Evolutionary conservation across 2,113 vertebrate species (phyloP), one percentile per base, ranked within the genome.

Genomic region (Taurulus bubalis): DNA sequence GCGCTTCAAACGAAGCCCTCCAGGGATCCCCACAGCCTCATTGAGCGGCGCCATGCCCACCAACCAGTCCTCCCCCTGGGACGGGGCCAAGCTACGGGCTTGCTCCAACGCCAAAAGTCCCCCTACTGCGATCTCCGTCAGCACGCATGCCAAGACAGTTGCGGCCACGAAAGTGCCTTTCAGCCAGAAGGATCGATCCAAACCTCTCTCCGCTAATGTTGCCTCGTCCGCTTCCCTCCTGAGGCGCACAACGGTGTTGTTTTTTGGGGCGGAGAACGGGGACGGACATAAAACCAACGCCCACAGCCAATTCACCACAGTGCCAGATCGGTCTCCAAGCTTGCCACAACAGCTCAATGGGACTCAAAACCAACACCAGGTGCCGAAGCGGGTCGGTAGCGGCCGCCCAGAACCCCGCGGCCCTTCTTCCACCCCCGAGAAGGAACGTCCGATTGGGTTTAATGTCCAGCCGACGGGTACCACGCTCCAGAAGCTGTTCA

Each of bases 91-190:
- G 42, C 73, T 70, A 10, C 49, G 38, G 32, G 20, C 49, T 7
- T 72, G 59, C 47, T 79, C 82, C 24, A 58, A 3, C 2, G 84
- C 91, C n/a, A 93, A 94, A 36, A 74, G 93, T 74, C 11, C 20
- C 83, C 90, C 92, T 78, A 89, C 78, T 67, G 88, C 92, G 47
- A 18, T 49, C 20, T n/a, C 85, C 3, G 73, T 68, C 34, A 59
- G 24, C 30, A 24, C 40, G 53, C 62, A 59, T 2, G 63, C 75
- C 65, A 76, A 75, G 65, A 62, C 76, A 3, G 42, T 28, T 28
- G 28, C 14, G 6, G 93, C 90, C 82, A 83, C 94, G 80, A 92
- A 96, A 96, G 96, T 98, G 96, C 96, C 96, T 96, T 95, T 91
- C n/a, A 78, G 32, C 70, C 70, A 55, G 9, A 81, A 49, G 3